Evolutionary conservation across 2,113 vertebrate species (phyloP).

Genomic region (Stercorarius parasiticus): DNA sequence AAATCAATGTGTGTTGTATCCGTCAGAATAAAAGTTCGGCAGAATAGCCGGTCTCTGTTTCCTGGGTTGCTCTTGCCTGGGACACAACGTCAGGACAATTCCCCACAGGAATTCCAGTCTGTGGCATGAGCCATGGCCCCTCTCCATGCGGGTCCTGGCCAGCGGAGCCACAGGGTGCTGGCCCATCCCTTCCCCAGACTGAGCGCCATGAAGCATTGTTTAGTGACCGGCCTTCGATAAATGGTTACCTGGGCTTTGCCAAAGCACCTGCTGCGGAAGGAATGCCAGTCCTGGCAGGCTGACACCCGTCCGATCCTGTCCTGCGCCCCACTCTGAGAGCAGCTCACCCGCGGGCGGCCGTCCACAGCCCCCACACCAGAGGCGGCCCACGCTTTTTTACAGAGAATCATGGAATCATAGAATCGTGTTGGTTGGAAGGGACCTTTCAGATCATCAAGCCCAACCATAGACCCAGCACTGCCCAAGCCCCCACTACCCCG

Average conservation of each 20-base stretch:
- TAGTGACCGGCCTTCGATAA: too few relatives aligned
- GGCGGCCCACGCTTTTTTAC: too few relatives aligned
- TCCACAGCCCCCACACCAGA: too few relatives aligned
- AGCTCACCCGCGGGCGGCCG: too few relatives aligned
- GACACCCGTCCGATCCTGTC: too few relatives aligned
- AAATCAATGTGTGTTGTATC: not conserved
- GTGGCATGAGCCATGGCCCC: too few relatives aligned
- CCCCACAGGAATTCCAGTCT: not conserved
- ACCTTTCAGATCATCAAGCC: not conserved
- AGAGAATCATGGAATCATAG: not conserved
- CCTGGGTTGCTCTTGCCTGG: not conserved
- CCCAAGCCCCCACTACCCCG: not conserved
- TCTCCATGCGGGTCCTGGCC: too few relatives aligned
- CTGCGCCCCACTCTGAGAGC: too few relatives aligned
- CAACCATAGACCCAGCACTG: not conserved
- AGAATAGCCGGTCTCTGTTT: not conserved
- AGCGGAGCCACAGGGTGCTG: not conserved
- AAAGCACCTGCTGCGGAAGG: not conserved
- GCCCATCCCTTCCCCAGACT: not conserved
- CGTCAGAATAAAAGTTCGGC: constrained; percentile 20
- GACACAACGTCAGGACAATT: rapidly evolving
- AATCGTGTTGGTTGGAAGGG: not conserved
- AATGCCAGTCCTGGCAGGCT: not conserved
- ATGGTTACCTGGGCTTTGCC: too few relatives aligned
- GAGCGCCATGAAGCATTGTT: too few relatives aligned